These are phyloP conservation scores for Thymelicus lineola DNA, from an alignment of 2,888 invertebrate species.

Conservation along the genomic window DNA sequence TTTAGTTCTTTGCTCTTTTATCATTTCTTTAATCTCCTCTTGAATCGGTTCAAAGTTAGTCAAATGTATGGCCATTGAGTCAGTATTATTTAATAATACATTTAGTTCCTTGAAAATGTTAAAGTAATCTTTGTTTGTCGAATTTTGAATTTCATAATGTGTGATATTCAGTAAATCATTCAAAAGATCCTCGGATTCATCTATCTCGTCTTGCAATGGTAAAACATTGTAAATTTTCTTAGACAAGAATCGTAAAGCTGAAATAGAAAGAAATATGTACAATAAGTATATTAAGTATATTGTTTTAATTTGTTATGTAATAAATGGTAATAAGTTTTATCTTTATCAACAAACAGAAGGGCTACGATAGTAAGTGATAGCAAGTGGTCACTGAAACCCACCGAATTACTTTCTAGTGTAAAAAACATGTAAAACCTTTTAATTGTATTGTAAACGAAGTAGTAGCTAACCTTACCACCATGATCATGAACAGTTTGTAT, in stretches of 20 bases:
- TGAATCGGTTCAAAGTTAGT: slow-evolving; percentile 46
- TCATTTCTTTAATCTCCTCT: slow-evolving; percentile 42
- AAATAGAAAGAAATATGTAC: slow-evolving; percentile 1
- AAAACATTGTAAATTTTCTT: background rate
- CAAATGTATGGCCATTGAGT: slow-evolving; percentile 41
- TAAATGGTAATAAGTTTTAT: too few relatives aligned
- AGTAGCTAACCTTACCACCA: too few relatives aligned
- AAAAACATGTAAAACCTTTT: too few relatives aligned
- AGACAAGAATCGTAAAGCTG: background rate
- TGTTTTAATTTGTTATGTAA: too few relatives aligned
- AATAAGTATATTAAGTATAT: too few relatives aligned
- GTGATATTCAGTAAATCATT: slow-evolving; percentile 46
- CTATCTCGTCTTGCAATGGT: background rate
- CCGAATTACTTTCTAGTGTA: too few relatives aligned
- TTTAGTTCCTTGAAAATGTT: slow-evolving; percentile 48
- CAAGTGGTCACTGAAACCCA: too few relatives aligned
- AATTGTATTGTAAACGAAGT: too few relatives aligned
- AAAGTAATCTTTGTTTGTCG: slow-evolving; percentile 3
- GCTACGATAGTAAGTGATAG: too few relatives aligned
- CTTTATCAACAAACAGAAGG: too few relatives aligned
- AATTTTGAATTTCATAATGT: slow-evolving; percentile 42
- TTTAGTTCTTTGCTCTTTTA: slow-evolving; percentile 43
- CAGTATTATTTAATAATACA: slow-evolving; percentile 43
- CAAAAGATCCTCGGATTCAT: slow-evolving; percentile 40
- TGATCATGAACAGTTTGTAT: too few relatives aligned